phyloP scores from a whole-genome alignment of 2,888 invertebrate genomes.

The Limnephilus lunatus region DNA sequence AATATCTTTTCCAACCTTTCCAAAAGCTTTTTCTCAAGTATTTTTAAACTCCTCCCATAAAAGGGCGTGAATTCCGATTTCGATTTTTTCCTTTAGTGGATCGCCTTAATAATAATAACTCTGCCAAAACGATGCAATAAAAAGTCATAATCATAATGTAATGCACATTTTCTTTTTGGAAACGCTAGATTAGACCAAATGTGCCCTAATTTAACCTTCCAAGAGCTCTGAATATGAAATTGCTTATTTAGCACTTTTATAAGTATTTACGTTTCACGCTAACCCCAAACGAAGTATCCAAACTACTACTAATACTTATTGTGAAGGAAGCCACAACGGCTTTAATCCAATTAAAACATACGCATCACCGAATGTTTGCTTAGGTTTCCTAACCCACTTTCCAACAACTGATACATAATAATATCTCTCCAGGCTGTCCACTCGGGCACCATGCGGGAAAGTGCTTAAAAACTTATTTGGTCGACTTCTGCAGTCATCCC shows the following conservation, averaged over 20 bases:
- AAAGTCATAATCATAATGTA: too few species aligned
- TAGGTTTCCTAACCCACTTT: conserved; percentile 66
- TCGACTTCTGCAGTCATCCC: conserved; percentile 40
- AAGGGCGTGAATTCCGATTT: too few species aligned
- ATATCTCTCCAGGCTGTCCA: neutral
- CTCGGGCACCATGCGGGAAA: conserved; percentile 38
- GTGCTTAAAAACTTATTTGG: conserved; percentile 35
- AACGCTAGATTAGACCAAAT: neutral
- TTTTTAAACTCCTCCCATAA: too few species aligned
- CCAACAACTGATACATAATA: conserved; percentile 19
- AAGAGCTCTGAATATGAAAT: neutral
- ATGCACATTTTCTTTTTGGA: neutral
- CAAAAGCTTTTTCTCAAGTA: too few species aligned
- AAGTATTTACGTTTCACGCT: neutral
- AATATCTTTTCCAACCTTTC: too few species aligned
- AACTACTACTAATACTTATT: neutral
- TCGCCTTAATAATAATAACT: too few species aligned
- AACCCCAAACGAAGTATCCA: conserved; percentile 22
- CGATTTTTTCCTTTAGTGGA: too few species aligned
- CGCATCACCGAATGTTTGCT: conserved; percentile 64
- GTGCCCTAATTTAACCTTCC: neutral
- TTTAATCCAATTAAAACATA: conserved; percentile 64
- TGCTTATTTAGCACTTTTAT: neutral
- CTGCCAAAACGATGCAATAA: too few species aligned
- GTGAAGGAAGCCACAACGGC: conserved; percentile 59